Percentiles rank a stretch among this genome's conserved stretches.
These are phyloP conservation scores for Drepana falcataria DNA, from an alignment of 2,888 invertebrate genomes.

Conservation along the genomic window DNA sequence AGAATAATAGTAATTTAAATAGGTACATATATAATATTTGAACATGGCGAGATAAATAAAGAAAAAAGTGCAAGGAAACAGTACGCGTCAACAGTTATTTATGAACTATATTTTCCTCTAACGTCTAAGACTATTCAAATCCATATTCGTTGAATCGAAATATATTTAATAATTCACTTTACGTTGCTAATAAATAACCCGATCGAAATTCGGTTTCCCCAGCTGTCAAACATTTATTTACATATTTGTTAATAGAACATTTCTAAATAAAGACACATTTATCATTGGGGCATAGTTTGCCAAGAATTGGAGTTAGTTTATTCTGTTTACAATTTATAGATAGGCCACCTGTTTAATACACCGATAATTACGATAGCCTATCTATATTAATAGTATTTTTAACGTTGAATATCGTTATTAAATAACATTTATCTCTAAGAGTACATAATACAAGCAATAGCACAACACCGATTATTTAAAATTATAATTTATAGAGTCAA, in stretches of 20 bases:
- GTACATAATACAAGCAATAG: slow-evolving; percentile 25
- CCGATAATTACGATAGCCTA: slow-evolving; percentile 19
- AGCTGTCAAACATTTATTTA: too few relatives aligned
- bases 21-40: background rate
- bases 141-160: slow-evolving; percentile 1
- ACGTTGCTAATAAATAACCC: too few relatives aligned
- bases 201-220: too few relatives aligned
- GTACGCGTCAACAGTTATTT: background rate
- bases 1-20: slow-evolving; percentile 4
- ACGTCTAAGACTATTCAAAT: background rate
- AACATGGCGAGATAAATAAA: background rate
- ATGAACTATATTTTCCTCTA: too few relatives aligned
- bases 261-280: background rate
- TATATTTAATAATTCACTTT: background rate
- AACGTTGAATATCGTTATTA: slow-evolving; percentile 26
- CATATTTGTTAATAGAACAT: background rate
- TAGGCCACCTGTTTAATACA: slow-evolving; percentile 11
- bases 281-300: slow-evolving; percentile 2
- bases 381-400: slow-evolving; percentile 6
- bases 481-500: slow-evolving; percentile 20
- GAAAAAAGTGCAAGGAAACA: background rate
- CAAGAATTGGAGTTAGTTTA: background rate
- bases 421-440: slow-evolving; percentile 22
- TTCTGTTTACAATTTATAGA: background rate
- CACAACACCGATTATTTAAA: slow-evolving; percentile 23